Conservation (phyloP, 2,888 invertebrate species). For the Drosophila neutralis region DNA sequence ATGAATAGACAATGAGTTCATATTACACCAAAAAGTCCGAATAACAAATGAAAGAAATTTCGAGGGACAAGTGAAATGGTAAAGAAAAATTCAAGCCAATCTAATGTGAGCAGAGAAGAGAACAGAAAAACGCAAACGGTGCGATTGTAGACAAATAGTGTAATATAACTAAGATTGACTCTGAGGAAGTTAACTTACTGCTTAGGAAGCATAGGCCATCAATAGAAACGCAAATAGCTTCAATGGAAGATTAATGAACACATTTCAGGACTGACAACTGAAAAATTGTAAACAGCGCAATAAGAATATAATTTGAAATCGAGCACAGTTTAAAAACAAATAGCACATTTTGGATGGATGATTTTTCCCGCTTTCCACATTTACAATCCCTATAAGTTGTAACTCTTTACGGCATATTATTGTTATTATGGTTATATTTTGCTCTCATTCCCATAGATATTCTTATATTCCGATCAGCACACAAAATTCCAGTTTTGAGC, state of each 20-base stretch:
- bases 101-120: not conserved
- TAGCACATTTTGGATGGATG: not conserved
- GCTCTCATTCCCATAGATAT: not conserved
- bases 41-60: constrained; percentile 6
- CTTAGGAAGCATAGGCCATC: not conserved
- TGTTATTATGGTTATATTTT: not conserved
- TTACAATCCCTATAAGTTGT: not conserved
- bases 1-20: constrained; percentile 54
- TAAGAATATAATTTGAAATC: not conserved
- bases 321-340: not conserved
- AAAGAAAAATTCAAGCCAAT: constrained; percentile 4
- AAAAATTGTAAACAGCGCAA: not conserved
- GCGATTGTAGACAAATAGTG: not conserved
- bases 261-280: not conserved
- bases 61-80: not conserved
- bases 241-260: not conserved
- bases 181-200: not conserved
- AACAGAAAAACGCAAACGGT: constrained; percentile 1
- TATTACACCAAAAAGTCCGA: constrained; percentile 24
- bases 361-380: not conserved
- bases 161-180: not conserved
- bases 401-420: not conserved
- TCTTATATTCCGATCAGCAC: not conserved
- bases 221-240: not conserved
- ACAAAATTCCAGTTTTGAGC: not conserved